Conservation (phyloP, 2,113 vertebrate species). For the Saccopteryx leptura region DNA sequence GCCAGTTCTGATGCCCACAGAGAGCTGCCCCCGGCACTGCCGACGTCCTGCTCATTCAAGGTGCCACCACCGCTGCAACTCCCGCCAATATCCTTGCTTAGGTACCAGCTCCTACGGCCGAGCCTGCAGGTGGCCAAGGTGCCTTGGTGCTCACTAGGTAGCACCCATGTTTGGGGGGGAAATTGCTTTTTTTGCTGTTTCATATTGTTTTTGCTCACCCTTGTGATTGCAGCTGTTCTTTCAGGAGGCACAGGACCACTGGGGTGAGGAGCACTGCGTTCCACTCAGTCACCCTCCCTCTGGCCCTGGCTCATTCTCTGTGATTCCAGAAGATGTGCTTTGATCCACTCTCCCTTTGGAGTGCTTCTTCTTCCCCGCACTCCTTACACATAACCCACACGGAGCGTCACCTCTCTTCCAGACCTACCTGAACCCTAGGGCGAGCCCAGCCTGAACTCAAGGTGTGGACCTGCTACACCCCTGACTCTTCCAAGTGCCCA, state of each 20-base stretch:
- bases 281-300: neutral
- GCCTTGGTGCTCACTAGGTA: neutral
- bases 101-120: neutral
- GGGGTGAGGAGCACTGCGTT: neutral
- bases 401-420: rapidly evolving
- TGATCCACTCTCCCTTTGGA: neutral
- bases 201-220: neutral
- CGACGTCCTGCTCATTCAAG: rapidly evolving
- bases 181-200: neutral
- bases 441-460: neutral
- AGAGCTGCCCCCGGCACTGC: neutral
- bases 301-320: neutral
- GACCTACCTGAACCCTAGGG: neutral
- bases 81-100: rapidly evolving
- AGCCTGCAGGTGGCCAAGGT: neutral
- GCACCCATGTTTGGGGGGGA: rapidly evolving
- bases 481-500: neutral
- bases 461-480: neutral
- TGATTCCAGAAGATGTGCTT: neutral
- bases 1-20: neutral
- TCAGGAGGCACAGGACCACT: neutral
- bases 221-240: neutral
- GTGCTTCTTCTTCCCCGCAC: neutral
- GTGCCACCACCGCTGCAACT: rapidly evolving
- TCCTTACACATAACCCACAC: too few species aligned